Evolutionary conservation across 2,797 vertebrate species (phyloP), one percentile per base, ranked within the genome.

Genomic region (Micromesistius poutassou): DNA sequence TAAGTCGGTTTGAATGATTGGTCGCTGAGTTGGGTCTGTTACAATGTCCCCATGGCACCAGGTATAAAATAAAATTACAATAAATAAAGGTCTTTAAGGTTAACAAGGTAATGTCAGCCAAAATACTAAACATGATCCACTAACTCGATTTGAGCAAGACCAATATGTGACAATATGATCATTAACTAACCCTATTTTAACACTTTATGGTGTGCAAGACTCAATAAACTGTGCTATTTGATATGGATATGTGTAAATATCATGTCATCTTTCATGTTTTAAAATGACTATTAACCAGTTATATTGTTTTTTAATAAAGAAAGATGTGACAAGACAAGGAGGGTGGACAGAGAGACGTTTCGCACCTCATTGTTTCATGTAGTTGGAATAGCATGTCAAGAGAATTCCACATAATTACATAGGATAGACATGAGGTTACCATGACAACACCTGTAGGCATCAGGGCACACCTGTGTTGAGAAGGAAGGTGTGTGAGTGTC

Each of bases 361-460:
- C 36, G 1, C 36, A 38, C 88, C 81, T 83, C 50, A 6, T 62
- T 78, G 62, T 68, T 77, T 82, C 85, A 77, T 86, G 84, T 82
- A 79, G 83, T 84, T 73, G 70, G 80, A 73, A 78, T 89, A 79
- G 76, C 73, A 42, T 82, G 79, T 87, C 83, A 84, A 84, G 74
- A 83, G 79, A 87, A 84, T 87, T 85, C 79, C 46, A 74, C 84
- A 78, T 91, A 89, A 92, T 92, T 90, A 90, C 81, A 86, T 74
- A 85, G 87, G 82, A 78, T 84, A 87, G 80, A 84, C 88, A 85
- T 89, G 85, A 79, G 75, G 88, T 89, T 91, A 88, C 93, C 89
- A 93, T 93, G 83, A 90, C 79, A 91, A 92, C 91, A 75, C 76
- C 73, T 79, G 80, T 84, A 80, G 78, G 82, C 87, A 88, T 86